A percentile compares a stretch with the other conserved stretches of the same genome.
phyloP scores from a whole-genome alignment of 2,797 vertebrate species.

The Ambastaia sidthimunki region DNA sequence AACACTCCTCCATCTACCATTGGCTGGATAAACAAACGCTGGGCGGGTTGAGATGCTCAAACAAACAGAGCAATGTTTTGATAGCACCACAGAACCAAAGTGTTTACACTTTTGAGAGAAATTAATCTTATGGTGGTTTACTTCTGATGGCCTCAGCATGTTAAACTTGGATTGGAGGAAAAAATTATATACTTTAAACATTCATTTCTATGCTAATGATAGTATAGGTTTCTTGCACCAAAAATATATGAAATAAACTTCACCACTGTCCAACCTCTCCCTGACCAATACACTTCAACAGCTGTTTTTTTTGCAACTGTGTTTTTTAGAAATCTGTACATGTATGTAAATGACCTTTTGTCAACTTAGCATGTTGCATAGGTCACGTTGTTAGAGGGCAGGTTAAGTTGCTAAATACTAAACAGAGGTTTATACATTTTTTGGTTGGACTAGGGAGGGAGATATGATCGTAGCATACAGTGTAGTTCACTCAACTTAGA shows the following conservation, averaged over 20 bases:
- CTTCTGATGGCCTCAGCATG: not conserved
- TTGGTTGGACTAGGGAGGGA: too few species aligned
- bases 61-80: not conserved
- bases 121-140: not conserved
- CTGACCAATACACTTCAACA: too few species aligned
- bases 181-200: not conserved
- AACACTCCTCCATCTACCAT: not conserved
- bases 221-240: too few species aligned
- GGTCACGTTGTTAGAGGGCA: not conserved
- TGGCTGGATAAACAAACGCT: not conserved
- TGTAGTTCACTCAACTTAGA: too few species aligned
- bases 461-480: too few species aligned
- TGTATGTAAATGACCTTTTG: not conserved
- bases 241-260: too few species aligned
- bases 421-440: not conserved
- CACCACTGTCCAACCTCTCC: too few species aligned
- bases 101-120: not conserved
- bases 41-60: not conserved
- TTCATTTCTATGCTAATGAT: too few species aligned
- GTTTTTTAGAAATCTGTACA: too few species aligned
- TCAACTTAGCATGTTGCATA: not conserved
- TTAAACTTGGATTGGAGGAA: slow-evolving; percentile 21
- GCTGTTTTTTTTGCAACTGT: too few species aligned
- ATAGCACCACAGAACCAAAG: not conserved
- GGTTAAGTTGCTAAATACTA: not conserved